Percentiles rank a stretch among this genome's conserved stretches.
Evolutionary conservation across 2,797 vertebrate genomes (phyloP).

Genomic region (Leucoraja ocellata): DNA sequence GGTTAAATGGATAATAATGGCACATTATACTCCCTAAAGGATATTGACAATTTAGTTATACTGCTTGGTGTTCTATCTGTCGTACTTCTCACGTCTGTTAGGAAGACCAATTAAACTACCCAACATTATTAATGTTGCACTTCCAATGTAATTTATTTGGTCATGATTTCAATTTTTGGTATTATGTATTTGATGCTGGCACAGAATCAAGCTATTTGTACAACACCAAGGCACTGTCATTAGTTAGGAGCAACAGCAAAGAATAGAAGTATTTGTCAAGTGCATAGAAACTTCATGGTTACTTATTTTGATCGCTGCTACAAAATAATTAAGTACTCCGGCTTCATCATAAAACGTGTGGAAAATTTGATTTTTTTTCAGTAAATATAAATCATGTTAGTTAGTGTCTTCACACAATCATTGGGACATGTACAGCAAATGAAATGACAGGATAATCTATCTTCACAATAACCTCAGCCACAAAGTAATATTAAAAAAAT

Average conservation of each 20-base stretch:
- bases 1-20: background rate
- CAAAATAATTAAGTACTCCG: background rate
- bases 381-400: background rate
- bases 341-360: background rate
- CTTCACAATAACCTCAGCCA: background rate
- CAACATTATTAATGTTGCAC: background rate
- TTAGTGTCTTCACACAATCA: background rate
- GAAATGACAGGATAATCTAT: background rate
- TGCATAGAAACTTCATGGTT: background rate
- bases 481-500: background rate
- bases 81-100: background rate
- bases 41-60: background rate
- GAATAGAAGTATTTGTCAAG: background rate
- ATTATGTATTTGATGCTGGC: background rate
- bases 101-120: background rate
- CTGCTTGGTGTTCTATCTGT: background rate
- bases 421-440: background rate
- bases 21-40: background rate
- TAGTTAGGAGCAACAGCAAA: background rate
- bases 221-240: background rate
- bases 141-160: slow-evolving; percentile 13
- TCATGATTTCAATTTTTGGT: background rate
- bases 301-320: background rate
- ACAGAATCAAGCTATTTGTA: too few species aligned
- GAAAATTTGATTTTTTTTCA: background rate